phyloP scores from a whole-genome alignment of 2,888 invertebrate species.

The Ethmia dodecea region DNA sequence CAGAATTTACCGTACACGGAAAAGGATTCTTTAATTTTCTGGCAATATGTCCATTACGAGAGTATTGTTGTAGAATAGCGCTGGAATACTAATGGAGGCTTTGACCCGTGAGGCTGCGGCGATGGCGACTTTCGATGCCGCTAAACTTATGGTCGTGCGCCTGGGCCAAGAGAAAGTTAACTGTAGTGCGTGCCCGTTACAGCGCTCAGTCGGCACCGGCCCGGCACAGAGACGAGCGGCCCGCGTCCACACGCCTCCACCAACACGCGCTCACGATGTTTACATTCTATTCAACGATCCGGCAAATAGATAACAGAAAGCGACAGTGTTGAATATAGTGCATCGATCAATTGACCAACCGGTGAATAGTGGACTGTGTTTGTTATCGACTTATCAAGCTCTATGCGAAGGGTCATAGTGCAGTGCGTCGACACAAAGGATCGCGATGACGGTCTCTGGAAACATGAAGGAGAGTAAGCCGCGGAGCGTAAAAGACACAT shows the following conservation, averaged over 20 bases:
- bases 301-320: slow-evolving; percentile 55
- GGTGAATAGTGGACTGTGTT: slow-evolving; percentile 32
- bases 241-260: slow-evolving; percentile 16
- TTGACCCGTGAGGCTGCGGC: slow-evolving; percentile 59
- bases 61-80: slow-evolving; percentile 19
- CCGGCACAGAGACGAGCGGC: slow-evolving; percentile 26
- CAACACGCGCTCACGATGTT: slow-evolving; percentile 40
- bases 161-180: slow-evolving; percentile 72
- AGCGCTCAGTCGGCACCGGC: slow-evolving; percentile 37
- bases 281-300: slow-evolving; percentile 37
- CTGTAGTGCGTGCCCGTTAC: slow-evolving; percentile 73
- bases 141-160: slow-evolving; percentile 52
- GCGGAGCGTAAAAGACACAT: slow-evolving; percentile 59
- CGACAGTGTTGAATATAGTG: slow-evolving; percentile 54
- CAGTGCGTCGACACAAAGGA: slow-evolving; percentile 53
- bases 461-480: slow-evolving; percentile 70
- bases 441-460: slow-evolving; percentile 64
- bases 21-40: too few relatives aligned
- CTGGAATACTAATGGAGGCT: slow-evolving; percentile 51
- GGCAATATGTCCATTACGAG: too few relatives aligned
- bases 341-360: slow-evolving; percentile 24
- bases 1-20: too few relatives aligned
- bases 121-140: slow-evolving; percentile 71
- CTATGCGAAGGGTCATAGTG: slow-evolving; percentile 35
- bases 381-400: slow-evolving; percentile 16